These are phyloP conservation scores for Hassar affinis DNA, from an alignment of 2,113 vertebrate species.

Conservation along the genomic window DNA sequence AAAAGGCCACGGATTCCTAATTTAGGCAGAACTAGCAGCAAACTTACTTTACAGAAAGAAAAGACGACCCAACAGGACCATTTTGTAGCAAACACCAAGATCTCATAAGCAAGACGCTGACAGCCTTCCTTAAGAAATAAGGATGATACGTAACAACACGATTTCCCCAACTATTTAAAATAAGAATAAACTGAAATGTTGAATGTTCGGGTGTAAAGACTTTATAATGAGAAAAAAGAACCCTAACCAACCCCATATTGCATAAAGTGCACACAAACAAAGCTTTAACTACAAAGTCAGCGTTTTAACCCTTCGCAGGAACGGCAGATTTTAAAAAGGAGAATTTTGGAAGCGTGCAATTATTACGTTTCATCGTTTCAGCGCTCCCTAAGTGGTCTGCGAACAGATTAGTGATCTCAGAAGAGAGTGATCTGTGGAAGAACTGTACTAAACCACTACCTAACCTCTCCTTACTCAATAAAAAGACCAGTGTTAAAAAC, in stretches of 20 bases:
- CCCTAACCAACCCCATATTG: background rate
- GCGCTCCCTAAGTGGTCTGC: too few relatives aligned
- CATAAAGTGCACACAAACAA: constrained; percentile 66
- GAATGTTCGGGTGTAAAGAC: background rate
- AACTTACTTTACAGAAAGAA: background rate
- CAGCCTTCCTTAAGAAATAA: background rate
- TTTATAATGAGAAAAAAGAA: background rate
- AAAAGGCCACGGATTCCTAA: constrained; percentile 23
- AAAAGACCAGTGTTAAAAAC: background rate
- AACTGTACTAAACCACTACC: background rate
- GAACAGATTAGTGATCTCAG: background rate
- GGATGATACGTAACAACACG: background rate
- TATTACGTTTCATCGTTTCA: background rate
- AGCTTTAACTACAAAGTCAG: constrained; percentile 29
- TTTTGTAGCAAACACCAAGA: background rate
- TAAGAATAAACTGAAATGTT: background rate
- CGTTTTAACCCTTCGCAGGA: background rate
- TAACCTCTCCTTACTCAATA: background rate
- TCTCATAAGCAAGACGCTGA: background rate
- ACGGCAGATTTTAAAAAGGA: background rate
- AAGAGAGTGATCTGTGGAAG: background rate
- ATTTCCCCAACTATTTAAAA: background rate
- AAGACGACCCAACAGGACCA: background rate
- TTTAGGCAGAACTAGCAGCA: constrained; percentile 29
- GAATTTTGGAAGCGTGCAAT: background rate